phyloP scores from a whole-genome alignment of 2,888 invertebrate genomes.

The Rhamnusium bicolor region DNA sequence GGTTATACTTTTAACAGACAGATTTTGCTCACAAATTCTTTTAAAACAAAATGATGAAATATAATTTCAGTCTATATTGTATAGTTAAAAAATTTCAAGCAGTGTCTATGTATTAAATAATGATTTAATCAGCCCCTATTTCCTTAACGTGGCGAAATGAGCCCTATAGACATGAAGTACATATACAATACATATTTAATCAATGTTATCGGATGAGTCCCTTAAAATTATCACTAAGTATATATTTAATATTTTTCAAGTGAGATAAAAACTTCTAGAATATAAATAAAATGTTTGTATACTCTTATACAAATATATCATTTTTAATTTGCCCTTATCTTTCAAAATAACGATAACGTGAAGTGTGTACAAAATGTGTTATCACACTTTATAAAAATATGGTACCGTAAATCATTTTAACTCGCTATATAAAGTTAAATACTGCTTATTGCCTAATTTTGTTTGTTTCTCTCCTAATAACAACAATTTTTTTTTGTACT shows the following conservation, averaged over 20 bases:
- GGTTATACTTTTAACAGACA: too few species aligned
- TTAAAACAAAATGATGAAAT: too few species aligned
- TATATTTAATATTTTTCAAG: constrained; percentile 36
- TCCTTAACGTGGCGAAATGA: not conserved
- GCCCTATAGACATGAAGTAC: not conserved
- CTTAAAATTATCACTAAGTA: constrained; percentile 32
- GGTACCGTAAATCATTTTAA: constrained; percentile 27
- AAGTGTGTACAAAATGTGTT: constrained; percentile 25
- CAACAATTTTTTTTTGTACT: not conserved
- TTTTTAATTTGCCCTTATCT: constrained; percentile 36
- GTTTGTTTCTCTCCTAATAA: not conserved
- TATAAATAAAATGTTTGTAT: constrained; percentile 35
- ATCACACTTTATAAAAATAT: constrained; percentile 19
- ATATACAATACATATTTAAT: too few species aligned
- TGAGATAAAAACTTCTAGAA: constrained; percentile 28
- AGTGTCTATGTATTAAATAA: not conserved
- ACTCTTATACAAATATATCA: constrained; percentile 37
- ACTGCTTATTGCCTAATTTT: constrained; percentile 21
- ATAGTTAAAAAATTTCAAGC: too few species aligned
- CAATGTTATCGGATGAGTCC: constrained; percentile 24
- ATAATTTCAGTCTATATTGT: too few species aligned
- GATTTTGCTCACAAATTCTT: too few species aligned
- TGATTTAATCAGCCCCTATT: not conserved
- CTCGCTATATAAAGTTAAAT: constrained; percentile 12
- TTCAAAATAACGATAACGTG: constrained; percentile 31